phyloP scores from a whole-genome alignment of 1,140 invertebrate genomes.

The Dolichoris vasculosae region DNA sequence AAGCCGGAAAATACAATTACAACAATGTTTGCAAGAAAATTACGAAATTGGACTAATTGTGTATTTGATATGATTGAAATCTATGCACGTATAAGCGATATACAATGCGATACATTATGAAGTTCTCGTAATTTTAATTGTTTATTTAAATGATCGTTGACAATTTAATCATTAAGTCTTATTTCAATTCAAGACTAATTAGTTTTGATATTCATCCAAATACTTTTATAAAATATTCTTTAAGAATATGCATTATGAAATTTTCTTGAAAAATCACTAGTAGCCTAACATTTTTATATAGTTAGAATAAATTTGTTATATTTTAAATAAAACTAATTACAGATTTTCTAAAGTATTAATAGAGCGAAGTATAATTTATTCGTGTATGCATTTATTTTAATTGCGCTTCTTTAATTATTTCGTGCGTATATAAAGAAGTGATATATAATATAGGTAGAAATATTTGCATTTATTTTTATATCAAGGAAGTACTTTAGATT shows the following conservation, averaged over 20 bases:
- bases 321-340: too few relatives aligned
- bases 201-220: background rate
- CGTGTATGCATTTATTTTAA: too few relatives aligned
- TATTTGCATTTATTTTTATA: background rate
- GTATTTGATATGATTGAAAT: constrained; percentile 13
- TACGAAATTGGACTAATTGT: constrained; percentile 35
- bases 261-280: too few relatives aligned
- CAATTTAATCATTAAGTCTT: too few relatives aligned
- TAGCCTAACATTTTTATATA: too few relatives aligned
- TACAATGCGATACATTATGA: background rate
- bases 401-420: too few relatives aligned
- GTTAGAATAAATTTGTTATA: too few relatives aligned
- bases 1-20: constrained; percentile 41
- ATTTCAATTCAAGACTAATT: too few relatives aligned
- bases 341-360: too few relatives aligned
- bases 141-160: too few relatives aligned
- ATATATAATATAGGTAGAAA: background rate
- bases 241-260: too few relatives aligned
- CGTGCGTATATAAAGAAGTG: background rate
- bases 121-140: background rate
- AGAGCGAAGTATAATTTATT: too few relatives aligned
- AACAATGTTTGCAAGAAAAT: constrained; percentile 17
- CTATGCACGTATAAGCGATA: background rate
- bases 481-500: background rate
- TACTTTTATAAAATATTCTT: background rate